Evolutionary conservation across 2,888 invertebrate genomes (phyloP).

Genomic region (Xanthorhoe designata): DNA sequence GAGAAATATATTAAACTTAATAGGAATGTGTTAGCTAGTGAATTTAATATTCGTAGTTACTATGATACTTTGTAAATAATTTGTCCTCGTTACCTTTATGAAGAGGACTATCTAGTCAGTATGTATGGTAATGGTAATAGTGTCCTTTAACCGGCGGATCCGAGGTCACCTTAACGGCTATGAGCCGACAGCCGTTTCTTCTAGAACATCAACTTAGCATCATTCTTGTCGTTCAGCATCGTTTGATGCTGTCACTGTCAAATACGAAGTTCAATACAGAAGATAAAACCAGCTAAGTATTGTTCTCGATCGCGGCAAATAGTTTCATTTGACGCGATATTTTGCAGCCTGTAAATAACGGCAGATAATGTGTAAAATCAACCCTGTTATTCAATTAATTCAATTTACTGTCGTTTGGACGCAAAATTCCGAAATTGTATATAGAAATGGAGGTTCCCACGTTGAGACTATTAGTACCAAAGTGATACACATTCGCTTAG

Average conservation of each 20-base stretch:
- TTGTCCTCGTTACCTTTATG: conserved; percentile 58
- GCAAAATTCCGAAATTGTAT: conserved; percentile 62
- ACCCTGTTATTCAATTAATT: conserved; percentile 39
- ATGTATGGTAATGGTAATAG: conserved; percentile 67
- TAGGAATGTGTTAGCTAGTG: conserved; percentile 70
- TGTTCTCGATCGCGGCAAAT: conserved; percentile 17
- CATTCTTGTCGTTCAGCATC: not conserved
- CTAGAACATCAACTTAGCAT: conserved; percentile 1
- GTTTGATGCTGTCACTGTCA: not conserved
- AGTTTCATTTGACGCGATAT: conserved; percentile 62
- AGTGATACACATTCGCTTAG: not conserved
- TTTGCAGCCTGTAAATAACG: conserved; percentile 68
- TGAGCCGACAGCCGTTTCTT: conserved; percentile 51
- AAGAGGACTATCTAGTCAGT: conserved; percentile 79
- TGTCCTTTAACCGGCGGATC: conserved; percentile 45
- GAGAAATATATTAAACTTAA: conserved; percentile 52
- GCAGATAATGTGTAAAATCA: conserved; percentile 36
- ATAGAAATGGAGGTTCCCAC: conserved; percentile 46
- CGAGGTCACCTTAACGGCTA: conserved; percentile 49
- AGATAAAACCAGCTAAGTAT: not conserved
- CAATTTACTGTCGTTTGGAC: conserved; percentile 34
- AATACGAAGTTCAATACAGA: not conserved
- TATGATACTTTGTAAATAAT: conserved; percentile 52
- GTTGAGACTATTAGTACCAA: not conserved
- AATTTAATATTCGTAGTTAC: conserved; percentile 77